Base-by-base conservation (phyloP, 2,113 vertebrate genomes). In the Oxyura jamaicensis region DNA sequence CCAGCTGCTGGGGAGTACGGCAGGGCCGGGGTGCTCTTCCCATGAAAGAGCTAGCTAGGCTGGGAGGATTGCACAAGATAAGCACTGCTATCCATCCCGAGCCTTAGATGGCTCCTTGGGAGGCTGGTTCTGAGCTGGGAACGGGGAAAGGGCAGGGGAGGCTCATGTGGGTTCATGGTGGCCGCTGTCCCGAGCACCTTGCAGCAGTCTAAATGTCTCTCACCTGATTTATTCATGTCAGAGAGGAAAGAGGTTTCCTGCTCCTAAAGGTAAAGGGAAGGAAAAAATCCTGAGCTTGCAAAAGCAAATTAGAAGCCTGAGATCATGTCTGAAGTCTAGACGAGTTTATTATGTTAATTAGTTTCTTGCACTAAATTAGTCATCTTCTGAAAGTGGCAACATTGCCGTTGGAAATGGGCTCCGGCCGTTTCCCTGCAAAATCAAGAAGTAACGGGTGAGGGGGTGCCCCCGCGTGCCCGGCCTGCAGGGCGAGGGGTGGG, bases 261-360 rank as follows among this genome's bases (percentile, higher is more conserved):
- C 48, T 84, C 74, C 31, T 56, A 20, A 88, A 92, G 71, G 53
- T 71, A 29, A 35, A 86, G 21, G 31, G 22, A 50, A 84, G n/a
- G 52, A 33, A 59, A 60, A n/a, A 62, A 35, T 41, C 46, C 26
- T 71, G 46, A 91, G 71, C 86, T 65, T 86, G 53, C 72, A 80
- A 46, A 83, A 86, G 67, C 68, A 68, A 79, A 71, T 90, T 5
- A 77, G 63, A 69, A 82, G 42, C 42, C 65, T 91, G 80, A 94
- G 78, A 83, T 84, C 80, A 69, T 17, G 7, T 92, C 90, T 91
- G 83, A 93, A 74, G 88, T 83, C 93, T 88, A 83, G 92, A 88
- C 91, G 94, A 44, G 69, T 91, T 97, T 78, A 76, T 92, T 35
- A 36, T 85, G 71, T 72, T 91, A 85, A 96, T 95, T 77, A 79